Base-by-base conservation (phyloP, 92 coral and sea anemone genomes). In the Umimayanthus chanpuru region DNA sequence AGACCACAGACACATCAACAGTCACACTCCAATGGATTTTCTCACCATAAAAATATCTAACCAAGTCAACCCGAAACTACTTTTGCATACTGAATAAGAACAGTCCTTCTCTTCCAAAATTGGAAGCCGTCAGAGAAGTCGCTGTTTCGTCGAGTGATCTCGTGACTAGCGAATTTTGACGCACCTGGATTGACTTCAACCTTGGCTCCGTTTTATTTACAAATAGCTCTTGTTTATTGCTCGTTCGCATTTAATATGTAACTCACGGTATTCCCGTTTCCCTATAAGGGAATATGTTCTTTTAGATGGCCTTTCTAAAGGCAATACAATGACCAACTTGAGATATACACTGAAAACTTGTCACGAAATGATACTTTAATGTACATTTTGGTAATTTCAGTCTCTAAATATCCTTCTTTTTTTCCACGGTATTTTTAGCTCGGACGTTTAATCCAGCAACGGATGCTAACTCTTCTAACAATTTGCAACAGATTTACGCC, bases 381-480 rank as follows among this genome's bases (percentile, higher is more conserved):
- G 16, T 30, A 66, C 10, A 16, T 32, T 28, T 56, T 18, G 12
- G 5, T 38, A 56, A 56, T 6, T 16, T 80, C 49, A 12, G 72
- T 16, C 18, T 28, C 30, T 56, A 29, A 53, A 55, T 80, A 79
- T 29, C 40, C 56, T 80, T 6, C 36, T 30, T 55, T 30, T 55
- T 55, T 80, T 80, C 26, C 20, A 80, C 8, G 55, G 1, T 43
- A 41, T 81, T 39, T 43, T 81, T 66, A n/a, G 86, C 36, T 0
- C 38, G 15, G 10, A 8, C 15, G 5, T 40, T 64, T 73, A 67
- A 25, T 79, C 49, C 14, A 67, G 70, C 77, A 83, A 26, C 65
- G 77, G 87, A 83, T 83, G 64, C 77, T 32, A 29, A 44, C 38
- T 83, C 87, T 83, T 71, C 28, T 16, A 20, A 78, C 78, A 83